A percentile compares a stretch with the other conserved stretches of the same genome.
Conservation (phyloP, 2,888 invertebrate genomes). For the Podotricha telesiphe region DNA sequence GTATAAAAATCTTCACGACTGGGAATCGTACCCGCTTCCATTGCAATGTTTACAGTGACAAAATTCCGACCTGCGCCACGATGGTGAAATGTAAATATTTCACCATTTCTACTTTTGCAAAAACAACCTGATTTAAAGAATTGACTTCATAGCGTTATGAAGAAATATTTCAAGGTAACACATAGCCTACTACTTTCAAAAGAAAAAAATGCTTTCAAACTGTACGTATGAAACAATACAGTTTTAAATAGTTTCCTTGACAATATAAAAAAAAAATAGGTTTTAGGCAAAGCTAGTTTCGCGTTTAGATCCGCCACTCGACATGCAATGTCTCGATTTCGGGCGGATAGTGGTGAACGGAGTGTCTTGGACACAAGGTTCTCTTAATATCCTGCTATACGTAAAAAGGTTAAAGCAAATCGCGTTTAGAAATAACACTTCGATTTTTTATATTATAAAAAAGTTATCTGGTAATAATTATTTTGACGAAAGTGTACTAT, state of each 20-base stretch:
- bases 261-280: too few relatives aligned
- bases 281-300: too few relatives aligned
- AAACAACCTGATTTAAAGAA: slow-evolving; percentile 13
- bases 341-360: too few relatives aligned
- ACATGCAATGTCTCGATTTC: not conserved
- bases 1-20: too few relatives aligned
- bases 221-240: slow-evolving; percentile 2
- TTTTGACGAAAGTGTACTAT: too few relatives aligned
- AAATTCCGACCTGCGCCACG: not conserved
- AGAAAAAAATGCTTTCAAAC: slow-evolving; percentile 12
- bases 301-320: not conserved
- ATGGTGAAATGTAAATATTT: slow-evolving; percentile 15
- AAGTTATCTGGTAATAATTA: too few relatives aligned
- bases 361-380: too few relatives aligned
- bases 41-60: not conserved
- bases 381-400: too few relatives aligned
- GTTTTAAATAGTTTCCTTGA: not conserved
- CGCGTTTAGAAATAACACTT: too few relatives aligned
- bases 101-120: slow-evolving; percentile 17
- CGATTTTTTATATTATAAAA: too few relatives aligned
- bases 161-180: slow-evolving; percentile 28
- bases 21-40: not conserved
- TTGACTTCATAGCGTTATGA: slow-evolving; percentile 5
- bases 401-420: too few relatives aligned
- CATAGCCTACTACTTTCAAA: slow-evolving; percentile 22